Percentiles rank a stretch among this genome's conserved stretches.
phyloP scores from a whole-genome alignment of 2,888 invertebrate genomes.

The Drosophila nr. fundita region DNA sequence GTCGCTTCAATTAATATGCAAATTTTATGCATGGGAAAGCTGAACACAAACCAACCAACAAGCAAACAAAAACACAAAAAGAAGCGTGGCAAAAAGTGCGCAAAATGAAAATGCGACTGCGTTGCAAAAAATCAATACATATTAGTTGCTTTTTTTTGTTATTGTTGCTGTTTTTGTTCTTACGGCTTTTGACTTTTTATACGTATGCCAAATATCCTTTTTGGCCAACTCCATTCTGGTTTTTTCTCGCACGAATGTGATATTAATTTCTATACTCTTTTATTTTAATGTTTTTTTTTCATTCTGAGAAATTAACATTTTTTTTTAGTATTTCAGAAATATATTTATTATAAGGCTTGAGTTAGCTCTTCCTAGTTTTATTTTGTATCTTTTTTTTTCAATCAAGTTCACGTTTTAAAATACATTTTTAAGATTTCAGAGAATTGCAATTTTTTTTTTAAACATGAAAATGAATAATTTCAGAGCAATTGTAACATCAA shows the following conservation, averaged over 20 bases:
- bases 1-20: constrained; percentile 77
- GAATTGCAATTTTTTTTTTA: too few species aligned
- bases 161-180: constrained; percentile 12
- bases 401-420: too few species aligned
- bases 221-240: not conserved
- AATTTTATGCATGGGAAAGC: constrained; percentile 79
- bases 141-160: constrained; percentile 48
- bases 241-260: not conserved
- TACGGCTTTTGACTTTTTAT: not conserved
- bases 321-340: not conserved
- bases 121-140: constrained; percentile 68
- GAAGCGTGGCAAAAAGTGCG: constrained; percentile 8
- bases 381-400: not conserved
- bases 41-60: constrained; percentile 67
- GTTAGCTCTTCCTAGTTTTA: not conserved
- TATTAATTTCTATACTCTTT: not conserved
- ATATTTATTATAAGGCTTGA: not conserved
- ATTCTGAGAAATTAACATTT: not conserved
- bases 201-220: not conserved
- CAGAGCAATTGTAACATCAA: not conserved
- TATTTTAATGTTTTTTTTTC: not conserved
- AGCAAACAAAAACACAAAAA: constrained; percentile 37
- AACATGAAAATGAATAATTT: not conserved
- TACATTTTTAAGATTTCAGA: too few species aligned
- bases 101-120: constrained; percentile 37